Evolutionary conservation across 1,140 invertebrate species (phyloP).

Genomic region (Drosophila ambigua): DNA sequence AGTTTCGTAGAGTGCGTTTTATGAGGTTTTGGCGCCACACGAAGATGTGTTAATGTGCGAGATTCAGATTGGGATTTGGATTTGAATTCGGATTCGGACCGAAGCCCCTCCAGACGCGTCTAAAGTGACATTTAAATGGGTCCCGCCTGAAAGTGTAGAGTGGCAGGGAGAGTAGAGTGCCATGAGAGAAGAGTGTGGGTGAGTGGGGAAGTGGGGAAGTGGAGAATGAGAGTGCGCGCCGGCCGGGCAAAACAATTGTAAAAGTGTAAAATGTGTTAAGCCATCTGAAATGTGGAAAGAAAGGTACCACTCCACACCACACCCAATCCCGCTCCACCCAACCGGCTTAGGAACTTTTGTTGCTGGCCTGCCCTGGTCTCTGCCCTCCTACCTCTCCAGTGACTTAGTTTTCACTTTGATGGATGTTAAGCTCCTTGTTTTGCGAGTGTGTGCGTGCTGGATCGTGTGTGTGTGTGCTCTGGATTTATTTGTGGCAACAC

Average conservation of each 20-base stretch:
- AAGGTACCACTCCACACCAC: slow-evolving; percentile 1
- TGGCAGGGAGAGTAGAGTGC: slow-evolving; percentile 9
- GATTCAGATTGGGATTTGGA: slow-evolving; percentile 50
- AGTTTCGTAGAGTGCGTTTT: slow-evolving; percentile 79
- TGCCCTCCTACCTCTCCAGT: slow-evolving; percentile 16
- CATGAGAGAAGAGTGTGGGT: slow-evolving; percentile 4
- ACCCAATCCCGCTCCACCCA: not conserved
- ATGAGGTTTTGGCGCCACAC: slow-evolving; percentile 28
- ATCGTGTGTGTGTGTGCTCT: slow-evolving; percentile 47
- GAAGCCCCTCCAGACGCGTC: slow-evolving; percentile 9
- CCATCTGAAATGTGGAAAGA: slow-evolving; percentile 70
- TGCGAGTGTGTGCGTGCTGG: slow-evolving; percentile 10
- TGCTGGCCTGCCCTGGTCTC: slow-evolving; percentile 40
- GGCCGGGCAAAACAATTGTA: slow-evolving; percentile 68
- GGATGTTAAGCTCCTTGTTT: slow-evolving; percentile 73
- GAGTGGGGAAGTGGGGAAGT: not conserved
- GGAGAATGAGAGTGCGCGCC: not conserved
- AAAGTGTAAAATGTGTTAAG: slow-evolving; percentile 82
- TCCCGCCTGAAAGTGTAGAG: slow-evolving; percentile 61
- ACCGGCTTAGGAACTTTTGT: slow-evolving; percentile 72
- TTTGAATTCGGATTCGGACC: slow-evolving; percentile 1
- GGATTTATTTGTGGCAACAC: slow-evolving; percentile 82
- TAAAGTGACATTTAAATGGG: slow-evolving; percentile 44
- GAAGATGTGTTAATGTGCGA: slow-evolving; percentile 78
- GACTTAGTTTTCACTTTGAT: slow-evolving; percentile 81